phyloP scores from a whole-genome alignment of 92 coral and sea anemone species.

The Nematostella vectensis region DNA sequence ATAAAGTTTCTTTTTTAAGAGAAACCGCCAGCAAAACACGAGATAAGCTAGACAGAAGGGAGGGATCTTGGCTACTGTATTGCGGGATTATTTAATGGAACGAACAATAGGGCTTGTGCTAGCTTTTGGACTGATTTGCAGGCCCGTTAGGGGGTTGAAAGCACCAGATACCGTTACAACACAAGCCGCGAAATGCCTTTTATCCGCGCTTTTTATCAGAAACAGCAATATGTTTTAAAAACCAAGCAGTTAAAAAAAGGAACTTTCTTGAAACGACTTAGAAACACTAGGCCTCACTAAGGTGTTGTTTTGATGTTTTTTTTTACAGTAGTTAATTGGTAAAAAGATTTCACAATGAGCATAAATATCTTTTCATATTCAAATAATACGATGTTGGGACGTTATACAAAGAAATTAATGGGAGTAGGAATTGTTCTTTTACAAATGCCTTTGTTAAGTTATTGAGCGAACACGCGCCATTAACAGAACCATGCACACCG shows the following conservation, averaged over 20 bases:
- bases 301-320: not conserved
- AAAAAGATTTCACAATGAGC: constrained; percentile 2
- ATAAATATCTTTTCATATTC: constrained; percentile 6
- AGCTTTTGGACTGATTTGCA: not conserved
- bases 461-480: not conserved
- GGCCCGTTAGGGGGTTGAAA: not conserved
- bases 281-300: no score
- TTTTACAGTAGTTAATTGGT: not conserved
- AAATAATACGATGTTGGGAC: constrained; percentile 3
- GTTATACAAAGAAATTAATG: constrained; percentile 6
- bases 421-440: not conserved
- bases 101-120: not conserved
- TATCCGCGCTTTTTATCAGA: no score
- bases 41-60: not conserved
- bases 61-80: not conserved
- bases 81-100: not conserved
- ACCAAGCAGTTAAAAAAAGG: no score
- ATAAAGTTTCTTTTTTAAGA: no score
- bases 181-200: no score
- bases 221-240: no score
- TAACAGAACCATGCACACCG: not conserved
- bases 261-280: no score
- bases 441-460: not conserved
- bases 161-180: not conserved
- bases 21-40: not conserved